Conservation (phyloP, 1,140 invertebrate species). For the Papilio machaon region DNA sequence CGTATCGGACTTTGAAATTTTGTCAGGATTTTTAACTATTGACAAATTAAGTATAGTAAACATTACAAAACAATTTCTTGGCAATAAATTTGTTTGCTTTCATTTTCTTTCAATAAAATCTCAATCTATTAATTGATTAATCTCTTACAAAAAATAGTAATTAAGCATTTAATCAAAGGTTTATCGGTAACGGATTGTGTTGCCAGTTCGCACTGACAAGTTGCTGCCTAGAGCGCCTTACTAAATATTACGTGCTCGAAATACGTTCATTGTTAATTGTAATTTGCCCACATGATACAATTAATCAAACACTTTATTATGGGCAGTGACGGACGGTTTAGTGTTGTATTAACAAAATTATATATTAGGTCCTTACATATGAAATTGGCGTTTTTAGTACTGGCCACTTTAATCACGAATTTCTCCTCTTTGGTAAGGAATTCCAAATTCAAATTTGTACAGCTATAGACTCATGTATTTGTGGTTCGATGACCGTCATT, state of each 20-base stretch:
- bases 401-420: too few relatives aligned
- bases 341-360: too few relatives aligned
- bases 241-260: constrained; percentile 50
- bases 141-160: constrained; percentile 58
- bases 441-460: too few relatives aligned
- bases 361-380: too few relatives aligned
- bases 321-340: neutral
- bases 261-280: constrained; percentile 47
- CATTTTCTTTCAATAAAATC: constrained; percentile 55
- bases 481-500: too few relatives aligned
- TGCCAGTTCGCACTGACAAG: constrained; percentile 54
- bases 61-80: too few relatives aligned
- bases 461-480: too few relatives aligned
- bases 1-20: too few relatives aligned
- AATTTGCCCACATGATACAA: constrained; percentile 30
- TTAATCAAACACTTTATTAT: constrained; percentile 5
- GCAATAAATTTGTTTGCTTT: constrained; percentile 43
- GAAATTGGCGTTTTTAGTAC: too few relatives aligned
- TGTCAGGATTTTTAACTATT: too few relatives aligned
- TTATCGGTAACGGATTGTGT: constrained; percentile 51
- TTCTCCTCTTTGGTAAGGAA: too few relatives aligned
- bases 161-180: constrained; percentile 57
- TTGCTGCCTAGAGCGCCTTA: constrained; percentile 53
- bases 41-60: too few relatives aligned
- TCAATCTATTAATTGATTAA: constrained; percentile 64